Percentiles rank a stretch among this genome's conserved stretches.
Conservation (phyloP, 2,113 vertebrate genomes). For the Hemiprocne comata region DNA sequence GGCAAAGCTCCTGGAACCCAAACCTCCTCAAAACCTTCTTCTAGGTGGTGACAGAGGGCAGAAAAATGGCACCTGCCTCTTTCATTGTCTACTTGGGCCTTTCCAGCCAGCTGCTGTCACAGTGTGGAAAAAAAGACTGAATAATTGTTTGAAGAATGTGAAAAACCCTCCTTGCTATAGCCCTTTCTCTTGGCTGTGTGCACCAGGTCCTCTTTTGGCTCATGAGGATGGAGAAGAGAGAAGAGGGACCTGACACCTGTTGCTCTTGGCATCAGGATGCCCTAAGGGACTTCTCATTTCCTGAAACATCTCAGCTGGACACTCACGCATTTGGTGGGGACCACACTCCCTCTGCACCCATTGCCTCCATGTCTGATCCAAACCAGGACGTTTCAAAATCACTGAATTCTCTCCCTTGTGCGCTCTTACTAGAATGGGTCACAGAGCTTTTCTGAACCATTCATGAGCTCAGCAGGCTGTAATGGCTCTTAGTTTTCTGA, state of each 20-base stretch:
- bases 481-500: neutral
- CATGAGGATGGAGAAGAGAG: neutral
- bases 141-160: neutral
- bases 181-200: neutral
- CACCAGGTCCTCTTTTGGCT: neutral
- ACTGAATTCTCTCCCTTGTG: neutral
- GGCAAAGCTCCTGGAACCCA: neutral
- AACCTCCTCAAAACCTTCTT: neutral
- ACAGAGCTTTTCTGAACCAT: neutral
- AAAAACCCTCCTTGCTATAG: neutral
- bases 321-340: neutral
- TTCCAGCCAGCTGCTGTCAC: neutral
- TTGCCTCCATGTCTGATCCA: accelerated
- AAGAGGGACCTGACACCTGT: neutral
- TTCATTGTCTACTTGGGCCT: neutral
- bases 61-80: neutral
- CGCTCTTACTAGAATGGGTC: neutral
- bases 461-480: neutral
- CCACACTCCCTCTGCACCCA: neutral
- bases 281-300: neutral
- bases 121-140: neutral
- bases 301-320: neutral
- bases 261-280: neutral
- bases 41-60: neutral
- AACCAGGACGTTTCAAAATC: neutral